These are phyloP conservation scores for Gibbula magus DNA, from an alignment of 2,888 invertebrate species.

Conservation along the genomic window DNA sequence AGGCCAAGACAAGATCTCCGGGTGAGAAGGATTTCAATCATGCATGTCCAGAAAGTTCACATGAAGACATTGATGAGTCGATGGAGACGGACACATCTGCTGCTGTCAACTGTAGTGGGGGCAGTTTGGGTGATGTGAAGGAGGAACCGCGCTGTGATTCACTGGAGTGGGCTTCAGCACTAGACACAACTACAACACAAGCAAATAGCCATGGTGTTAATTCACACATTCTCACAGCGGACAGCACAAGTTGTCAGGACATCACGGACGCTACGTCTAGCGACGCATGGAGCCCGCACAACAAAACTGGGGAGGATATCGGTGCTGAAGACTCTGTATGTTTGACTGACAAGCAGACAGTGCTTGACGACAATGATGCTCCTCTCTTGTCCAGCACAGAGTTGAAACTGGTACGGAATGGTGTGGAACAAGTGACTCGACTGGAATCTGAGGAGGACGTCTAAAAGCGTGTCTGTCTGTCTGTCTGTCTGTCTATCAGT, in stretches of 20 bases:
- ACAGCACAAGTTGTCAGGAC: slow-evolving; percentile 20
- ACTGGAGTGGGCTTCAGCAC: not conserved
- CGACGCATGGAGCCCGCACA: slow-evolving; percentile 2
- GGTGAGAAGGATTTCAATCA: not conserved
- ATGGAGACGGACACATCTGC: slow-evolving; percentile 30
- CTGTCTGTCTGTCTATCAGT: too few species aligned
- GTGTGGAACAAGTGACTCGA: slow-evolving; percentile 25
- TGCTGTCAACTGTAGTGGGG: slow-evolving; percentile 3
- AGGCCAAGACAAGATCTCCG: not conserved
- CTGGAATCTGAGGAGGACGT: not conserved
- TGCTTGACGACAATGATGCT: not conserved
- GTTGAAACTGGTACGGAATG: slow-evolving; percentile 13
- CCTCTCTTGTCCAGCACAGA: not conserved
- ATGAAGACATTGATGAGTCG: not conserved
- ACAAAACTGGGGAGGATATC: not conserved
- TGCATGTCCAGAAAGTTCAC: not conserved
- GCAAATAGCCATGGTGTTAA: not conserved
- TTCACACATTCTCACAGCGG: slow-evolving; percentile 16
- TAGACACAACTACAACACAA: not conserved
- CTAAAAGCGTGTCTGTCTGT: not conserved
- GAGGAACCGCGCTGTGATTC: not conserved
- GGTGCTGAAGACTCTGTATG: not conserved
- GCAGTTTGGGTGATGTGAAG: not conserved
- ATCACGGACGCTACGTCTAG: not conserved
- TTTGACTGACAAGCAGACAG: slow-evolving; percentile 1